Evolutionary conservation across 2,888 invertebrate genomes (phyloP), one percentile per base, ranked within the genome.

Genomic region (Protophormia terraenovae): DNA sequence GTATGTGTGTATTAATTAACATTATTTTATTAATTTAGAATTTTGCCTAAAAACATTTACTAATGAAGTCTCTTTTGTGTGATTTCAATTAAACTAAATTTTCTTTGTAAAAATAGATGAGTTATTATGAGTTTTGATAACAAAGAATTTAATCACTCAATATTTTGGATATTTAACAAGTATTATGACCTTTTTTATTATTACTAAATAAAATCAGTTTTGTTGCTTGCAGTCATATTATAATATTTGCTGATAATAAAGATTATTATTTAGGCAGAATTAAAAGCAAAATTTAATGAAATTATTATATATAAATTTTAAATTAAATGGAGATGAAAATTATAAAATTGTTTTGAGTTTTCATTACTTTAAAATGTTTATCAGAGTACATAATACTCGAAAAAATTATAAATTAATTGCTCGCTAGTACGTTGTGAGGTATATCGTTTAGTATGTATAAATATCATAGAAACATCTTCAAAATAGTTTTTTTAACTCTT

Each of bases 41-140:
- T 75, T 75, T 62, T 62, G 83, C 83, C 83, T 53, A 8, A 69
- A 69, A 67, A 32, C 69, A 79, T 75, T 78, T 35, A 47, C 73
- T 78, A 75, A 83, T 79, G 67, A 83, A 62, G 66, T 62, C 41
- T 73, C 55, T 35, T 66, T 66, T 32, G 72, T 58, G 60, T 35
- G n/a, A n/a, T 29, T 29, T 41, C 27, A 50, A 35, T 62, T 71
- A 35, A n/a, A n/a, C 19, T 62, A 24, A 35, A 78, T 60, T 35
- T 47, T 60, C 14, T 19, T 69, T 58, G 69, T 38, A 69, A 69
- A 69, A 69, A 69, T 60, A 35, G 24, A 60, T 69, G 35, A 22
- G 22, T 80, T 55, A 58, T 64, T 35, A 6, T 19, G 47, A 47
- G 45, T 47, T 14, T 19, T 79, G 14, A 35, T 66, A 19, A 66